Percentiles rank a stretch among this genome's conserved stretches.
Evolutionary conservation across 2,888 invertebrate genomes (phyloP).

Genomic region (Tetramorium bicarinatum): DNA sequence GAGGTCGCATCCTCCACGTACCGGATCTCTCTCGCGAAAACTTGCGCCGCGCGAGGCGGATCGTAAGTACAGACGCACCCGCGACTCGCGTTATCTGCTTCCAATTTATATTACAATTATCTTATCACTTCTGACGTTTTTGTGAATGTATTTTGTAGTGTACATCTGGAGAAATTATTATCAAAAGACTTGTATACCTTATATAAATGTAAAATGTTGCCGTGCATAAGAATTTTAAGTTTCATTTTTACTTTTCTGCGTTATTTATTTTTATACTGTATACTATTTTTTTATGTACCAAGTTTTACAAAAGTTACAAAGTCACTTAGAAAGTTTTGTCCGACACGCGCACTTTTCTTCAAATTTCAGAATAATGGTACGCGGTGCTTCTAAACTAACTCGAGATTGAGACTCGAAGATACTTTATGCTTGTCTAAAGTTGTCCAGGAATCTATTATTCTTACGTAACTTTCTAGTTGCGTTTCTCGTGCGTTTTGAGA

Average conservation of each 20-base stretch:
- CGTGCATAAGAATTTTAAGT: neutral
- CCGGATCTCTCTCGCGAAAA: neutral
- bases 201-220: neutral
- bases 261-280: neutral
- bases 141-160: neutral
- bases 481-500: neutral
- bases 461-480: constrained; percentile 1
- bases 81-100: neutral
- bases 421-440: neutral
- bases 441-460: neutral
- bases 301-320: too few relatives aligned
- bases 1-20: neutral
- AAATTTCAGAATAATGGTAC: neutral
- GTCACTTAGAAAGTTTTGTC: neutral
- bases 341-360: neutral
- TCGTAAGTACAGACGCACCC: neutral
- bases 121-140: neutral
- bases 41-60: neutral
- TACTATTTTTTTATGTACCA: neutral
- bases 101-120: neutral
- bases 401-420: neutral
- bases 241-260: neutral
- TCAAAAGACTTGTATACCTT: neutral
- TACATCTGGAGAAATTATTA: neutral
- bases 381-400: neutral